Evolutionary conservation across 2,888 invertebrate species (phyloP).

Genomic region (Microplitis deprimator): DNA sequence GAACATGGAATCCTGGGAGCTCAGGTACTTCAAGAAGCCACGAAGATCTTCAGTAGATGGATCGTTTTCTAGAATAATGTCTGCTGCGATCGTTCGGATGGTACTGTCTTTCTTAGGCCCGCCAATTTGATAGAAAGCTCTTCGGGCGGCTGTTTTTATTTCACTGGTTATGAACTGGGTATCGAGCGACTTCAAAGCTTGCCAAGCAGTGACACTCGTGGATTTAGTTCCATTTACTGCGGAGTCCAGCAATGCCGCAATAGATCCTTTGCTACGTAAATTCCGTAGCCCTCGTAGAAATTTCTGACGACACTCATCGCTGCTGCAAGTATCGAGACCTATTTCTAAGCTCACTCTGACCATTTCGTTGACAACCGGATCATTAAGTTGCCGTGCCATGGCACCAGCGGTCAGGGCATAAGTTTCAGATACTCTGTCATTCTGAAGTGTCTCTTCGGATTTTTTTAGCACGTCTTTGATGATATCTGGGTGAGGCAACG

Average conservation of each 20-base stretch:
- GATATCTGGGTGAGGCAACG: slow-evolving; percentile 75
- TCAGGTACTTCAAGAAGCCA: slow-evolving; percentile 73
- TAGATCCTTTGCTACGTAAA: slow-evolving; percentile 75
- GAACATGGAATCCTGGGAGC: slow-evolving; percentile 73
- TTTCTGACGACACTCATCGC: slow-evolving; percentile 75
- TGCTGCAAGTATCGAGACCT: slow-evolving; percentile 73
- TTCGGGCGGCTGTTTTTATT: slow-evolving; percentile 73
- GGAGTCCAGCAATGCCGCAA: slow-evolving; percentile 76
- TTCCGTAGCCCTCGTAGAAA: slow-evolving; percentile 82
- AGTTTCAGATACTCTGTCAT: slow-evolving; percentile 78
- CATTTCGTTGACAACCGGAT: slow-evolving; percentile 56
- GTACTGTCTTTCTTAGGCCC: slow-evolving; percentile 76
- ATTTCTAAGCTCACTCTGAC: slow-evolving; percentile 64
- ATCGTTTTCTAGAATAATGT: slow-evolving; percentile 77
- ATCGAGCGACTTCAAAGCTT: slow-evolving; percentile 76
- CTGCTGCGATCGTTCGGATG: slow-evolving; percentile 80
- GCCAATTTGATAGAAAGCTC: slow-evolving; percentile 76
- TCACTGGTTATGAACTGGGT: slow-evolving; percentile 61
- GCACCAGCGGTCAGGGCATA: slow-evolving; percentile 78
- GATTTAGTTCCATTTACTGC: slow-evolving; percentile 73
- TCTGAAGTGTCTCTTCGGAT: slow-evolving; percentile 72
- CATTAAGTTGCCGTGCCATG: slow-evolving; percentile 72
- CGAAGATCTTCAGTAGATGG: slow-evolving; percentile 74
- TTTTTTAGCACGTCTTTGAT: slow-evolving; percentile 72
- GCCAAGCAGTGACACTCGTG: slow-evolving; percentile 79